A percentile compares a stretch with the other conserved stretches of the same genome.
These are phyloP conservation scores for Hypotaenidia philippensis DNA, from an alignment of 2,797 vertebrate genomes.

Conservation along the genomic window DNA sequence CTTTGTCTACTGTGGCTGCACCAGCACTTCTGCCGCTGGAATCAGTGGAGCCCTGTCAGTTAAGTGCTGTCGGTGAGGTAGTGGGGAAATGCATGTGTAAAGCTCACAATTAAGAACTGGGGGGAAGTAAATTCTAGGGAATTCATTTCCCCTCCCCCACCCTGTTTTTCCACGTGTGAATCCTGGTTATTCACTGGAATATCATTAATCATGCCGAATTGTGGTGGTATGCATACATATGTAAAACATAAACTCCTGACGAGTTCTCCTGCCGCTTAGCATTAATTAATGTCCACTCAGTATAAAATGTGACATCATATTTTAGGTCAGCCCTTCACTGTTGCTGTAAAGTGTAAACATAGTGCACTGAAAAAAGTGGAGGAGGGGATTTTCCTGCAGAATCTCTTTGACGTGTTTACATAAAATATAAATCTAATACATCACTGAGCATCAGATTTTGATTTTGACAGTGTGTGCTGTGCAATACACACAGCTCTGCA, in stretches of 20 bases:
- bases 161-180: constrained; percentile 13
- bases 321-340: constrained; percentile 48
- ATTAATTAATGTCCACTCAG: constrained; percentile 59
- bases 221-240: constrained; percentile 17
- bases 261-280: constrained; percentile 37
- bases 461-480: background rate
- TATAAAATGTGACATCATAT: constrained; percentile 47
- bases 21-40: background rate
- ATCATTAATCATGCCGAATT: constrained; percentile 38
- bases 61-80: background rate
- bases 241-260: constrained; percentile 42
- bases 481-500: background rate
- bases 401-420: constrained; percentile 36
- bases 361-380: background rate
- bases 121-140: background rate
- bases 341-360: background rate
- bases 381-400: background rate
- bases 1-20: background rate
- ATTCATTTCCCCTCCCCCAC: background rate
- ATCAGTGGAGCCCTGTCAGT: background rate
- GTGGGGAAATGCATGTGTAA: background rate
- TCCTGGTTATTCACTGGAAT: constrained; percentile 11
- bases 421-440: background rate
- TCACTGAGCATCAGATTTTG: background rate
- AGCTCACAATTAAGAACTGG: background rate